Evolutionary conservation across 2,888 invertebrate genomes (phyloP).

Genomic region (Yponomeuta evonymella): DNA sequence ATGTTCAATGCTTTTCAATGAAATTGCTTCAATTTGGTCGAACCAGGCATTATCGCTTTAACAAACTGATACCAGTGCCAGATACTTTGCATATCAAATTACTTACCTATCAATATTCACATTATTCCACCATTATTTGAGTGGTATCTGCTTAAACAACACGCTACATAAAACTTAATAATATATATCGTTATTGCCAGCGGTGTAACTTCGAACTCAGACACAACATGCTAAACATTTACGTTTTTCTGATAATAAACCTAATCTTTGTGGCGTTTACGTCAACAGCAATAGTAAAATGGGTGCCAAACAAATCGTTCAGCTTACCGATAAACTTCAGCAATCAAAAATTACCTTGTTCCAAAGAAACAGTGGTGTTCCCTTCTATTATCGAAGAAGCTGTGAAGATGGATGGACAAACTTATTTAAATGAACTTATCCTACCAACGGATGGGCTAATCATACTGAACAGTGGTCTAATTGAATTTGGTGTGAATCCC

Average conservation of each 20-base stretch:
- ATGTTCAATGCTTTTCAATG: no score
- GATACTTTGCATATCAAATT: background rate
- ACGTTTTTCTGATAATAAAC: background rate
- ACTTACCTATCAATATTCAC: background rate
- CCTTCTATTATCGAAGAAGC: conserved; percentile 44
- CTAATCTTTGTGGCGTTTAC: conserved; percentile 20
- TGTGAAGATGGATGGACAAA: conserved; percentile 39
- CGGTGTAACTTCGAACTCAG: background rate
- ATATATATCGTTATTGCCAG: background rate
- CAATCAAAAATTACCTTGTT: conserved; percentile 53
- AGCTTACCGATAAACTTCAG: conserved; percentile 52
- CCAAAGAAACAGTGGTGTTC: conserved; percentile 56
- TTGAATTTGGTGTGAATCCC: conserved; percentile 40
- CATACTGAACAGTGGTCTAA: conserved; percentile 42
- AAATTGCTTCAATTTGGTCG: no score
- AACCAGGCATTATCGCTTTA: no score
- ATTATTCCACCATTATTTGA: background rate
- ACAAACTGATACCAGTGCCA: background rate
- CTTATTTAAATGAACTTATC: conserved; percentile 42
- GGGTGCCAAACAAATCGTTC: conserved; percentile 55
- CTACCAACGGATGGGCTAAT: conserved; percentile 61
- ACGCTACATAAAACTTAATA: background rate
- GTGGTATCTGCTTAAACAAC: background rate
- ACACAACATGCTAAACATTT: background rate
- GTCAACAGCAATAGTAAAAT: conserved; percentile 43